Evolutionary conservation across 2,797 vertebrate genomes (phyloP).

Genomic region (Cynopterus sphinx): DNA sequence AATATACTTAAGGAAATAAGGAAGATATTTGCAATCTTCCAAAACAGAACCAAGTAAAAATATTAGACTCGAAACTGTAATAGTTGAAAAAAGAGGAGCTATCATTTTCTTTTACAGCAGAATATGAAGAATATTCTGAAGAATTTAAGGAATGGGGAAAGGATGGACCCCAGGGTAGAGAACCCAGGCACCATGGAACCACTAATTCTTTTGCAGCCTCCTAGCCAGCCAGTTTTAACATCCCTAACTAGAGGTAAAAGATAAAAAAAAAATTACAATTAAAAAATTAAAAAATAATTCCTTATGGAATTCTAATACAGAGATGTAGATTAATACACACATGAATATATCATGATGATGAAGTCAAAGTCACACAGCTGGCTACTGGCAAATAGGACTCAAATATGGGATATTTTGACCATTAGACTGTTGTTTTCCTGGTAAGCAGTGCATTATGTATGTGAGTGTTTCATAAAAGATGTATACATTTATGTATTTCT

Average conservation of each 20-base stretch:
- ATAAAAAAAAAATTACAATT: too few relatives aligned
- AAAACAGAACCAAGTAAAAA: constrained; percentile 24
- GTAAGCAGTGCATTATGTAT: not conserved
- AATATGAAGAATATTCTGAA: not conserved
- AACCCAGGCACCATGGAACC: not conserved
- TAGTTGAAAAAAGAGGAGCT: not conserved
- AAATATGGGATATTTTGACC: not conserved
- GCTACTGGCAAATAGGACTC: not conserved
- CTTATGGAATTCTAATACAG: not conserved
- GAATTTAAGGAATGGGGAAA: not conserved
- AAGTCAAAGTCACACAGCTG: not conserved
- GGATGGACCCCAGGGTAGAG: not conserved
- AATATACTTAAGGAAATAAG: not conserved
- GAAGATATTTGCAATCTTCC: constrained; percentile 33
- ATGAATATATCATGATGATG: not conserved
- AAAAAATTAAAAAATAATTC: too few relatives aligned
- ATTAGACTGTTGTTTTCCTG: not conserved
- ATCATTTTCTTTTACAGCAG: not conserved
- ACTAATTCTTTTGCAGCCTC: not conserved
- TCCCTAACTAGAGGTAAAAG: not conserved
- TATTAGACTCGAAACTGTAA: not conserved
- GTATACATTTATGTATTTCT: not conserved
- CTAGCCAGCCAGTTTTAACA: not conserved
- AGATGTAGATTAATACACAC: not conserved
- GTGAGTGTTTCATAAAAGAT: constrained; percentile 19